Conservation (phyloP, 2,113 vertebrate species). For the Gracilinanus agilis region DNA sequence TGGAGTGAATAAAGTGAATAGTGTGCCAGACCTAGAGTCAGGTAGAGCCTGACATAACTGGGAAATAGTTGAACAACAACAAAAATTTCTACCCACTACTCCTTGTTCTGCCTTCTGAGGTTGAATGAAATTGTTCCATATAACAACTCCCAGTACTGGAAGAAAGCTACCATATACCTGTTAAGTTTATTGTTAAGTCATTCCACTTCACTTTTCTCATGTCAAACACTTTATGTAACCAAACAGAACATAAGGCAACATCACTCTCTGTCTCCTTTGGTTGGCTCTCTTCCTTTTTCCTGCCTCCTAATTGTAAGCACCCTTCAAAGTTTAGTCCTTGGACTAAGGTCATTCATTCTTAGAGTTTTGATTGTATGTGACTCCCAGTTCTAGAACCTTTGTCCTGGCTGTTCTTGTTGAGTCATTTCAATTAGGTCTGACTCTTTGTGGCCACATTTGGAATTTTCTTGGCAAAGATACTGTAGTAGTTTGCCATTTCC, state of each 20-base stretch:
- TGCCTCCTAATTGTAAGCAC: background rate
- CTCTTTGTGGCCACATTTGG: too few relatives aligned
- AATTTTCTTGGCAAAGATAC: too few relatives aligned
- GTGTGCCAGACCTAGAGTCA: background rate
- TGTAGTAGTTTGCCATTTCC: too few relatives aligned
- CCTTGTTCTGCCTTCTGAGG: background rate
- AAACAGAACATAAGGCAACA: constrained; percentile 11
- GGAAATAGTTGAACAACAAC: background rate
- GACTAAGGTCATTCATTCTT: constrained; percentile 20
- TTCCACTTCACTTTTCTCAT: constrained; percentile 51
- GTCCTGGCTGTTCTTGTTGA: background rate
- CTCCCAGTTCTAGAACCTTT: background rate
- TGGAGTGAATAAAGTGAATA: background rate
- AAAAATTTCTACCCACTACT: background rate
- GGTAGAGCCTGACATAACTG: too few relatives aligned
- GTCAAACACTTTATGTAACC: constrained; percentile 27
- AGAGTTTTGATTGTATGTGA: constrained; percentile 12
- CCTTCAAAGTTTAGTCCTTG: background rate
- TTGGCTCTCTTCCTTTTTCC: background rate
- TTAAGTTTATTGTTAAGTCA: constrained; percentile 39
- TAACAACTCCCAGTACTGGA: background rate
- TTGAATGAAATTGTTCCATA: background rate
- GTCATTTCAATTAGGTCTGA: too few relatives aligned
- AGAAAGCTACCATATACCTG: background rate
- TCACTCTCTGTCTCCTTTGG: background rate